Conservation (phyloP, 2,113 vertebrate genomes). For the Megalops atlanticus region DNA sequence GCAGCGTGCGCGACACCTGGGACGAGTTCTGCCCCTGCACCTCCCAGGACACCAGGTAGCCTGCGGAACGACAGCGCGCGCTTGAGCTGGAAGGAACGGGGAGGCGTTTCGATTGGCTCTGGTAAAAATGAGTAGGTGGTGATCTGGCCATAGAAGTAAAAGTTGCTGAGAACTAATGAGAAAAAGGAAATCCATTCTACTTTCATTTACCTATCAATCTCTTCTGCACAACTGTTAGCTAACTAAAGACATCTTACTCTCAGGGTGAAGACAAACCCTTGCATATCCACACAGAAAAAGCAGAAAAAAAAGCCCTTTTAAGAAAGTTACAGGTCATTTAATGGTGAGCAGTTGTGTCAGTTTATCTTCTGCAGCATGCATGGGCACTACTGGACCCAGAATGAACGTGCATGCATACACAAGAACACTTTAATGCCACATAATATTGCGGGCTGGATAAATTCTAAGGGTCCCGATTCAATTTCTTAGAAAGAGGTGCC, state of each 20-base stretch:
- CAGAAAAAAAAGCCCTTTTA: too few relatives aligned
- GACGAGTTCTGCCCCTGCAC: slow-evolving; percentile 77
- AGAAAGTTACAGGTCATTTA: neutral
- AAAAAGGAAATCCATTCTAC: neutral
- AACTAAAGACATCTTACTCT: neutral
- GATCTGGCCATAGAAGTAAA: neutral
- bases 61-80: slow-evolving; percentile 57
- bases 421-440: neutral
- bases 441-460: neutral
- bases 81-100: slow-evolving; percentile 29
- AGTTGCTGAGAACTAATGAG: neutral
- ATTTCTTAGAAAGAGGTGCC: neutral
- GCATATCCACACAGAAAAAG: neutral
- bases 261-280: neutral
- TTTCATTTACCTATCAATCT: neutral
- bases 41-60: slow-evolving; percentile 89
- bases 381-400: neutral
- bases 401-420: neutral
- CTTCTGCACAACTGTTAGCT: neutral
- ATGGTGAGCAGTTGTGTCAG: neutral
- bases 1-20: slow-evolving; percentile 67
- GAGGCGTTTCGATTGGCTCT: neutral
- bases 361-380: neutral
- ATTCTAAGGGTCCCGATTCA: neutral
- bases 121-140: neutral